phyloP scores from a whole-genome alignment of 2,113 vertebrate genomes.

The Sinocyclocheilus anophthalmus region DNA sequence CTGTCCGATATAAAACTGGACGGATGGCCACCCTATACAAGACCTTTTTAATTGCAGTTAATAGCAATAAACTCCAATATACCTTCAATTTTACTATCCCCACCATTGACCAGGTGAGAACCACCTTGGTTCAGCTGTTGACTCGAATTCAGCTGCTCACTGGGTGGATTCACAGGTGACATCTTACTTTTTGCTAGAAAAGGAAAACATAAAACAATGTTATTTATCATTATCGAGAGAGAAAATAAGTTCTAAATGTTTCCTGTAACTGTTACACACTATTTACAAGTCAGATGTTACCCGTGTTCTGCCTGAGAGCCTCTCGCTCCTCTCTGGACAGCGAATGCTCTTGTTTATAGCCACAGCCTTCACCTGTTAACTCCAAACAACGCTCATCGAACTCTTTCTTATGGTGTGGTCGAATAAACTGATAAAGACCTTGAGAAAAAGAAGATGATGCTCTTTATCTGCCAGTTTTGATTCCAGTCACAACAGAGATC shows the following conservation, averaged over 20 bases:
- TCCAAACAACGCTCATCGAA: conserved; percentile 81
- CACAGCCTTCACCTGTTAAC: conserved; percentile 82
- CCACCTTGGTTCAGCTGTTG: conserved; percentile 82
- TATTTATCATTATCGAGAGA: neutral
- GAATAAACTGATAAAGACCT: conserved; percentile 94
- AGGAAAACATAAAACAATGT: neutral
- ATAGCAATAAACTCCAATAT: neutral
- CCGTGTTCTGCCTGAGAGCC: conserved; percentile 48
- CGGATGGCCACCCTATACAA: no score
- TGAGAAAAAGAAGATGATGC: neutral
- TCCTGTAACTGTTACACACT: neutral
- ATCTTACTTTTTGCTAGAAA: conserved; percentile 33
- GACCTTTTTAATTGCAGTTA: neutral
- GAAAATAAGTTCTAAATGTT: neutral
- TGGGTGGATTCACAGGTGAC: conserved; percentile 2
- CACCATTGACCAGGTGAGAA: conserved; percentile 71
- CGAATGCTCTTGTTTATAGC: conserved; percentile 79
- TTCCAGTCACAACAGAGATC: neutral
- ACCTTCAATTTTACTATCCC: conserved; percentile 43
- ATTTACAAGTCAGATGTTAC: conserved; percentile 42
- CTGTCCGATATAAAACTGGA: no score
- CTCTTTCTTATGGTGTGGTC: conserved; percentile 88
- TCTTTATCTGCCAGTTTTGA: neutral
- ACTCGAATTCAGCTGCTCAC: conserved; percentile 70
- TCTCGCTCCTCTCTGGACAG: conserved; percentile 69